Evolutionary conservation across 2,888 invertebrate species (phyloP).

Genomic region (Agonum fuliginosum): DNA sequence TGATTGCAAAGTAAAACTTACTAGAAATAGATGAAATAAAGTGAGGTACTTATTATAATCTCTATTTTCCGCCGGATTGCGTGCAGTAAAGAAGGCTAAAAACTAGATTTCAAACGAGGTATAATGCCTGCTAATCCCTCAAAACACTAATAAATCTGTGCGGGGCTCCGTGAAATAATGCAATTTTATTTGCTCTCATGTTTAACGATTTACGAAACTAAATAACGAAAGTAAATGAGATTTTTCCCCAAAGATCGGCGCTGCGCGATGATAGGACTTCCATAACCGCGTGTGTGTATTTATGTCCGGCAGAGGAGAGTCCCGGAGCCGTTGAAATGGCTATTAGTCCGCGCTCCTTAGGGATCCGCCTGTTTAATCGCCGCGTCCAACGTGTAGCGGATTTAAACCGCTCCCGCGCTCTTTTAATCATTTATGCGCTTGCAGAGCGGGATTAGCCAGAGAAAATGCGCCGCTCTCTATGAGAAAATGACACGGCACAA

Average conservation of each 20-base stretch:
- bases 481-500: background rate
- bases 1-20: too few relatives aligned
- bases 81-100: too few relatives aligned
- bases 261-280: background rate
- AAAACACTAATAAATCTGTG: background rate
- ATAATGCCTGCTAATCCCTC: background rate
- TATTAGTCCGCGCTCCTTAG: slow-evolving; percentile 52
- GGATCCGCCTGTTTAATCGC: slow-evolving; percentile 55
- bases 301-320: slow-evolving; percentile 13
- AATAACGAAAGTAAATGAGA: slow-evolving; percentile 29
- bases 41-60: too few relatives aligned
- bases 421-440: slow-evolving; percentile 57
- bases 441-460: slow-evolving; percentile 42
- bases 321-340: slow-evolving; percentile 43
- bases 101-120: too few relatives aligned
- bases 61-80: too few relatives aligned
- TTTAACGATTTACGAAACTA: slow-evolving; percentile 30
- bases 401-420: slow-evolving; percentile 46
- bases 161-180: background rate
- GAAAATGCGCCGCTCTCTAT: background rate
- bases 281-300: slow-evolving; percentile 17
- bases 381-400: slow-evolving; percentile 40
- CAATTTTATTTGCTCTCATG: slow-evolving; percentile 21
- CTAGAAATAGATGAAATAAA: too few relatives aligned
- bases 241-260: slow-evolving; percentile 9